Base-by-base conservation (phyloP, 2,797 vertebrate species). In the Ispidina picta region DNA sequence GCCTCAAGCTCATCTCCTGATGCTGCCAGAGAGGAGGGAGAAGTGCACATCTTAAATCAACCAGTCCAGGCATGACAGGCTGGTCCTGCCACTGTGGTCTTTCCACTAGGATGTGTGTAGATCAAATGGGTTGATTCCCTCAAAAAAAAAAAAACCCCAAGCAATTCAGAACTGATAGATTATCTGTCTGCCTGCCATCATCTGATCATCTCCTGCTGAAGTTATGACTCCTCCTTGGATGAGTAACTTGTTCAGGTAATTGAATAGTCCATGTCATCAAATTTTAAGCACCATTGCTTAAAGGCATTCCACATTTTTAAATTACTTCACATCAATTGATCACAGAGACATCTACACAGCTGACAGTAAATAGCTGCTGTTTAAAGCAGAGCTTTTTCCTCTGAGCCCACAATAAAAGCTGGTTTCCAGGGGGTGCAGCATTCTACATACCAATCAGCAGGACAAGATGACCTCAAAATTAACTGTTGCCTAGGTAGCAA, bases 391-490 rank as follows among this genome's bases (percentile, higher is more conserved):
- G 5, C 1, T 75, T 87, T 43, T 83, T 84, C 17, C 35, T 79
- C 28, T 37, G 44, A 54, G 48, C 56, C 84, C 90, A 75, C 4
- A 75, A 5, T 26, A 65, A 41, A 28, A 21, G 35, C 13, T 12
- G 35, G 3, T 62, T 90, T 90, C 31, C 56, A 46, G 13, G 51
- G 28, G 19, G 74, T 25, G 11, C 8, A 44, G 16, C 35, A 25
- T 70, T 78, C 41, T 43, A n/a, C 70, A 54, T 81, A 37, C 15
- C 70, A 70, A 22, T 63, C 76, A 66, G 21, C 54, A 41, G 15
- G 43, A 77, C n/a, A 73, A 86, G 51, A 76, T 52, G 15, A 77
- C 74, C n/a, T 72, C 82, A 86, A 95, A 86, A 70, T 73, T 88
- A 76, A 66, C 71, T 71, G 75, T 88, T 82, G 54, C 64, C 86